Percentiles rank a stretch among this genome's conserved stretches.
phyloP scores from a whole-genome alignment of 2,888 invertebrate genomes.

The Chymomyza amoena region DNA sequence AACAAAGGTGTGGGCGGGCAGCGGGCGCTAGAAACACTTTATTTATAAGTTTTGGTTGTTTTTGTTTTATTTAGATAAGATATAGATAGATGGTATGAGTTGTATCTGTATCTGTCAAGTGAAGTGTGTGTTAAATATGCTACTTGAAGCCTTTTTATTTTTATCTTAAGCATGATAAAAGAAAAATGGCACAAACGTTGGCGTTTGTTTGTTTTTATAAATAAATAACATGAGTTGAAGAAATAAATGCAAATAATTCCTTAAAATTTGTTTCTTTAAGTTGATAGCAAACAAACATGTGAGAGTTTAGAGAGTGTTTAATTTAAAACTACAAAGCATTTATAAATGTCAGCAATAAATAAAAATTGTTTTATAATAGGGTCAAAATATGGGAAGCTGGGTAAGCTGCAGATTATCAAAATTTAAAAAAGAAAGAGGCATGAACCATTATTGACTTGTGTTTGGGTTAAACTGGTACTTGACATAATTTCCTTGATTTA shows the following conservation, averaged over 20 bases:
- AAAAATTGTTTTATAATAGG: not conserved
- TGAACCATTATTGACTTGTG: no score
- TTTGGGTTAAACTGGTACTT: no score
- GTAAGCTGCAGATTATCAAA: no score
- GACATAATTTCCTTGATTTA: no score
- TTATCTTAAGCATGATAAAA: constrained; percentile 57
- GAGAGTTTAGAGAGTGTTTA: constrained; percentile 12
- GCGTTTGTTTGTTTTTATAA: constrained; percentile 49
- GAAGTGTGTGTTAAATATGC: constrained; percentile 33
- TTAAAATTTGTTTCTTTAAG: constrained; percentile 13
- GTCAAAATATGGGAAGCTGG: no score
- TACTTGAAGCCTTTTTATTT: constrained; percentile 42
- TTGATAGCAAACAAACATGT: constrained; percentile 16
- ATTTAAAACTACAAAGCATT: not conserved
- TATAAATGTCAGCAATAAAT: constrained; percentile 3
- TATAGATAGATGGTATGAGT: not conserved
- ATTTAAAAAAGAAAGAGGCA: no score
- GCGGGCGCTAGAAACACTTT: not conserved
- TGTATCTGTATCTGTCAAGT: constrained; percentile 33
- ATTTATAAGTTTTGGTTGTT: constrained; percentile 9
- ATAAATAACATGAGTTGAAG: constrained; percentile 23
- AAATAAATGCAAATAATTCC: not conserved
- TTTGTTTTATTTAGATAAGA: not conserved
- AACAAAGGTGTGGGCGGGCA: not conserved
- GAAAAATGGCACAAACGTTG: constrained; percentile 42